Evolutionary conservation across 2,113 vertebrate species (phyloP).

Genomic region (pig (Sus scrofa)): T2T-Sscrofa CM000821.6:51011001-51011500

Average conservation of each 20-base stretch:
- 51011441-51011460: not conserved
- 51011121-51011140: not conserved
- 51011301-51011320: not conserved
- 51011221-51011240: not conserved
- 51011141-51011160: not conserved
- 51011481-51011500: not conserved
- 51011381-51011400: not conserved
- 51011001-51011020: conserved; percentile 12
- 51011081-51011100: not conserved
- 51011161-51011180: not conserved
- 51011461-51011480: not conserved
- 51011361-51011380: not conserved
- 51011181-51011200: not conserved
- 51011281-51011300: not conserved
- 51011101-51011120: not conserved
- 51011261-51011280: not conserved
- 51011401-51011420: not conserved
- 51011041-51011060: not conserved
- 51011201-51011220: not conserved
- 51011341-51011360: not conserved
- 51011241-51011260: not conserved
- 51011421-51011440: not conserved
- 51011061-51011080: not conserved
- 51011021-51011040: not conserved
- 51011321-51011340: not conserved